These are phyloP conservation scores for Exephanes ischioxanthus DNA, from an alignment of 2,888 invertebrate species.

Conservation along the genomic window DNA sequence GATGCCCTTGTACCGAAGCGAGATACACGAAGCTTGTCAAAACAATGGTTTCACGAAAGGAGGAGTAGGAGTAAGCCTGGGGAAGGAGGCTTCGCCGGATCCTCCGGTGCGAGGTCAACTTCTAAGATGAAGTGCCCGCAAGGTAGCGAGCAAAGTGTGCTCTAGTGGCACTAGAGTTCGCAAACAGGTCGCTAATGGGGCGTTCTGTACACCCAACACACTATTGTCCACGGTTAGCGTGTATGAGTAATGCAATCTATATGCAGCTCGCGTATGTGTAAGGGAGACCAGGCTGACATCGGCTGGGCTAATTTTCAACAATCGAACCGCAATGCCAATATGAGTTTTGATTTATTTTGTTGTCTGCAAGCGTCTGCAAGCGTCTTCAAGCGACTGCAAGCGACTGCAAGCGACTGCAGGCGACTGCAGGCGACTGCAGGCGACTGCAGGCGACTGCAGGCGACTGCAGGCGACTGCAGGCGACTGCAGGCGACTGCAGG, in stretches of 20 bases:
- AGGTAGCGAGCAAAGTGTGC: slow-evolving; percentile 69
- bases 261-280: not conserved
- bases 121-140: slow-evolving; percentile 74
- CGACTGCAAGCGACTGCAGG: too few species aligned
- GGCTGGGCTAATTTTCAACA: too few species aligned
- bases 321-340: too few species aligned
- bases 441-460: too few species aligned
- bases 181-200: slow-evolving; percentile 77
- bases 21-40: slow-evolving; percentile 16
- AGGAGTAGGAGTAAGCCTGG: not conserved
- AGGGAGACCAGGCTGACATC: not conserved
- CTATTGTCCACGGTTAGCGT: slow-evolving; percentile 29
- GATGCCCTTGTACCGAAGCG: not conserved
- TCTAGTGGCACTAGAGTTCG: slow-evolving; percentile 69
- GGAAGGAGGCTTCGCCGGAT: slow-evolving; percentile 28
- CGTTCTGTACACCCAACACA: slow-evolving; percentile 63
- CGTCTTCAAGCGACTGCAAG: too few species aligned
- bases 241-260: slow-evolving; percentile 19
- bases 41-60: slow-evolving; percentile 34
- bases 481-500: too few species aligned
- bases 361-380: too few species aligned
- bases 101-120: slow-evolving; percentile 72
- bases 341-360: too few species aligned
- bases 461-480: too few species aligned
- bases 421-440: too few species aligned